Conservation (phyloP, 2,888 invertebrate genomes). For the Maniola hyperantus region DNA sequence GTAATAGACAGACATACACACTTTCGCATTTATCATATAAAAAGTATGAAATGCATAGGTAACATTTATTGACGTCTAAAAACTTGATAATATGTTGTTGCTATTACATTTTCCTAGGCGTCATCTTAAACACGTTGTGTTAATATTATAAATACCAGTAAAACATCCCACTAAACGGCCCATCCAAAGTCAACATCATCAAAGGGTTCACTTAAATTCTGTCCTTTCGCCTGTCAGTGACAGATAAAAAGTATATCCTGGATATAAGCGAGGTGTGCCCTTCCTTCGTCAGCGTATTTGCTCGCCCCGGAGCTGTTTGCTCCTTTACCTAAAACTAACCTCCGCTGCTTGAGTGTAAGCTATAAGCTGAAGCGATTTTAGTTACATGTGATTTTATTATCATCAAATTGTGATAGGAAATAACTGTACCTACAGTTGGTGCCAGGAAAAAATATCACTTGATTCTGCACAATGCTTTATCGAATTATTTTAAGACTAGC, state of each 20-base stretch:
- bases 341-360: conserved; percentile 46
- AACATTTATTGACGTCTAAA: background rate
- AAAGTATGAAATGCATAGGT: too few species aligned
- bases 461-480: too few species aligned
- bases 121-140: background rate
- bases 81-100: background rate
- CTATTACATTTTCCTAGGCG: background rate
- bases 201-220: conserved; percentile 62
- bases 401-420: background rate
- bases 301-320: conserved; percentile 77
- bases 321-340: conserved; percentile 72
- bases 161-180: conserved; percentile 17
- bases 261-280: conserved; percentile 64
- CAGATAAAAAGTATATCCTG: conserved; percentile 74
- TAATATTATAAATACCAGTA: conserved; percentile 15
- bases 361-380: conserved; percentile 37
- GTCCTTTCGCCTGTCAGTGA: conserved; percentile 68
- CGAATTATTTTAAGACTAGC: too few species aligned
- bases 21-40: too few species aligned
- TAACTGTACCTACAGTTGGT: background rate
- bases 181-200: conserved; percentile 58
- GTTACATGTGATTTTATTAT: background rate
- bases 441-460: too few species aligned
- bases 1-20: too few species aligned
- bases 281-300: conserved; percentile 80